Percentiles rank a stretch among this genome's conserved stretches.
phyloP scores from a whole-genome alignment of 2,888 invertebrate species.

The Bimastos eiseni region DNA sequence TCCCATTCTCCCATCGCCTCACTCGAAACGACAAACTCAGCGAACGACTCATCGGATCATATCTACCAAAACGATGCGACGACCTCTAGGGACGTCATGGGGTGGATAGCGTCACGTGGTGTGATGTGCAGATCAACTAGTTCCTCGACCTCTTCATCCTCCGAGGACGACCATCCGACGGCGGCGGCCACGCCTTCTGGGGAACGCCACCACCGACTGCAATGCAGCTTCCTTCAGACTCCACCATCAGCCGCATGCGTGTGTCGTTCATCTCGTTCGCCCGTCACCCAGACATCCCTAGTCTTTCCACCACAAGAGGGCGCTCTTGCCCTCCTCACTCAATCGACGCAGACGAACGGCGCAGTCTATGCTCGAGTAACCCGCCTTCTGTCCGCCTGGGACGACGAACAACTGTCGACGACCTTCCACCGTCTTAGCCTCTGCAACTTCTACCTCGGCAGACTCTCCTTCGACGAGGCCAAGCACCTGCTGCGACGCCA shows the following conservation, averaged over 20 bases:
- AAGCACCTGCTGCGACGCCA: conserved; percentile 69
- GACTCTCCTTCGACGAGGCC: conserved; percentile 74
- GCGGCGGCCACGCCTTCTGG: not conserved
- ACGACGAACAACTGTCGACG: not conserved
- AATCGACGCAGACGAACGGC: not conserved
- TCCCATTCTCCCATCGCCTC: not conserved
- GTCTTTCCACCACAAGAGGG: not conserved
- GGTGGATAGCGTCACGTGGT: not conserved
- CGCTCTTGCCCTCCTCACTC: not conserved
- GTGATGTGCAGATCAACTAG: not conserved
- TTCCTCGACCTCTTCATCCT: not conserved
- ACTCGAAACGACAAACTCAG: no score
- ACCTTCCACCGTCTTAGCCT: conserved; percentile 25
- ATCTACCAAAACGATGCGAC: not conserved
- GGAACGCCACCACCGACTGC: not conserved
- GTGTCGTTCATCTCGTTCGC: not conserved
- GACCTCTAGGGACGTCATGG: not conserved
- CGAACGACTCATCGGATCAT: not conserved
- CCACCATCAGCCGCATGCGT: not conserved
- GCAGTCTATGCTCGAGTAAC: not conserved
- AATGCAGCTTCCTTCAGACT: no score
- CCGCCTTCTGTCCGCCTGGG: not conserved
- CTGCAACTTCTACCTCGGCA: conserved; percentile 78
- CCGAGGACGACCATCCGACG: not conserved
- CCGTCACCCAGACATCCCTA: not conserved